A percentile compares a stretch with the other conserved stretches of the same genome.
Conservation (phyloP, 2,113 vertebrate species). For the Cranoglanis bouderius region DNA sequence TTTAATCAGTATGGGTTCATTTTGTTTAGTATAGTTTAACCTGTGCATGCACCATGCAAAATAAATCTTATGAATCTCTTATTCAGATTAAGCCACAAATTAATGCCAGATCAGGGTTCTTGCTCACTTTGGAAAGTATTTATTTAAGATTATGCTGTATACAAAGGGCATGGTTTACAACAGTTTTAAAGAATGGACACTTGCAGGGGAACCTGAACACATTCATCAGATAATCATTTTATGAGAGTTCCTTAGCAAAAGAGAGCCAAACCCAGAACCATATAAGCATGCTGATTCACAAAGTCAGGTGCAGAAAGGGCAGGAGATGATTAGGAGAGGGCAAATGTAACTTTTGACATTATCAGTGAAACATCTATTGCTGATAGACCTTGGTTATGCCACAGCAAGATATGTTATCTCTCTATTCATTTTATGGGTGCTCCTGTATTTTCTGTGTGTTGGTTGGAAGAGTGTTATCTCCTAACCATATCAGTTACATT, state of each 20-base stretch:
- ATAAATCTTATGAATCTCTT: not conserved
- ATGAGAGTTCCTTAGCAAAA: not conserved
- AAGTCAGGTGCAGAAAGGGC: not conserved
- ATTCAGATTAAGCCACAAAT: not conserved
- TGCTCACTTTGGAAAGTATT: not conserved
- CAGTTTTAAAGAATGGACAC: not conserved
- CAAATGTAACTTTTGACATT: not conserved
- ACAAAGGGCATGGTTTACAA: not conserved
- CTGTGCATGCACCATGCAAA: not conserved
- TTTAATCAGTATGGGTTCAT: not conserved
- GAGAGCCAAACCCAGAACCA: not conserved
- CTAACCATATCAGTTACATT: not conserved
- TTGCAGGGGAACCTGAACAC: not conserved
- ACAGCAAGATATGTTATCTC: not conserved
- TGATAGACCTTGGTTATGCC: not conserved
- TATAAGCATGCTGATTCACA: not conserved
- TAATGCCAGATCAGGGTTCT: not conserved
- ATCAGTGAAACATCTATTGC: not conserved
- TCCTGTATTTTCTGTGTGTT: conserved; percentile 5
- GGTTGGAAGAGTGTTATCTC: not conserved
- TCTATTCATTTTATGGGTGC: not conserved
- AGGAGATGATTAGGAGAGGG: not conserved
- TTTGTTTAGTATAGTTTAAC: not conserved
- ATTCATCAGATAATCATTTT: not conserved
- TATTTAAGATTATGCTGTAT: not conserved